Conservation (phyloP, 2,888 invertebrate species). For the Chesias legatella region DNA sequence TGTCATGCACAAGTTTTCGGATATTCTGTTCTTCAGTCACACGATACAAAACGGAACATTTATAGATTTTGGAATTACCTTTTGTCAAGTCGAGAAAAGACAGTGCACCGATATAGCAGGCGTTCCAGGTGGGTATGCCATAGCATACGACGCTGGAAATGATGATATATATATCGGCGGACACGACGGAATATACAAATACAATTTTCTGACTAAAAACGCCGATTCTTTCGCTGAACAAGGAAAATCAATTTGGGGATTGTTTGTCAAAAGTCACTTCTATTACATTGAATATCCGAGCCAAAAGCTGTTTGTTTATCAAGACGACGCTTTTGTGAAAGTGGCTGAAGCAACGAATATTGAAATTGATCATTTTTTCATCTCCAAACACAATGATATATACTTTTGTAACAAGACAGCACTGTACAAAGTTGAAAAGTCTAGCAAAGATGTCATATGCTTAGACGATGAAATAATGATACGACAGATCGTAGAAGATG, state of each 20-base stretch:
- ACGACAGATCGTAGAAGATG: conserved; percentile 59
- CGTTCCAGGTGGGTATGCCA: conserved; percentile 59
- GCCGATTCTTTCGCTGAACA: conserved; percentile 63
- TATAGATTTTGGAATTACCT: conserved; percentile 55
- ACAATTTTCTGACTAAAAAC: conserved; percentile 53
- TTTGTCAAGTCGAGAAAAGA: conserved; percentile 47
- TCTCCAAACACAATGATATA: conserved; percentile 50
- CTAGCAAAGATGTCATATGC: conserved; percentile 33
- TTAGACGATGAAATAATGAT: conserved; percentile 50
- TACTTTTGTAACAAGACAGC: conserved; percentile 66
- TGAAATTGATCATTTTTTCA: conserved; percentile 59
- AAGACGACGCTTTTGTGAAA: conserved; percentile 46
- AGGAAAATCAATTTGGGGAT: conserved; percentile 61
- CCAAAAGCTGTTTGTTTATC: conserved; percentile 55
- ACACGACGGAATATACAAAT: conserved; percentile 68
- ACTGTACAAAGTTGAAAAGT: conserved; percentile 55
- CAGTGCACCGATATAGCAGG: conserved; percentile 44
- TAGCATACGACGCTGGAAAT: conserved; percentile 59
- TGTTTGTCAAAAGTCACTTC: conserved; percentile 57
- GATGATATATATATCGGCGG: conserved; percentile 70
- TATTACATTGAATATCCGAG: conserved; percentile 67
- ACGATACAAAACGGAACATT: conserved; percentile 47
- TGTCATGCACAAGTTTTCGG: conserved; percentile 58
- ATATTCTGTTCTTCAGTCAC: conserved; percentile 61
- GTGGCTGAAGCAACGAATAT: conserved; percentile 54